Conservation (phyloP, 2,113 vertebrate genomes). For the Hemicordylus capensis region DNA sequence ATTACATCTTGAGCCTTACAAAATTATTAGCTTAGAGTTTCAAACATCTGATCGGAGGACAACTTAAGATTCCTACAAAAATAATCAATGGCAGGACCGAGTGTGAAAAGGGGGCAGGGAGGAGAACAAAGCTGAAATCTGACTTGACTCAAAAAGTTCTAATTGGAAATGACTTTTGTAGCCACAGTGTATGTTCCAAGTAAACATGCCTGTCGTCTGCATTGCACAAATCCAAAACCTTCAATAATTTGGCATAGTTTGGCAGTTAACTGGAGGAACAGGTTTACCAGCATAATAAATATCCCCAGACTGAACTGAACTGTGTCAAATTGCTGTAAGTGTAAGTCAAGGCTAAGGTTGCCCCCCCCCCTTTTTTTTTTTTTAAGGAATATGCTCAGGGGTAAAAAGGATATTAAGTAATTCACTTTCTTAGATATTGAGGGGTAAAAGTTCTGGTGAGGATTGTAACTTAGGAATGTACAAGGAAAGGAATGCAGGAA, state of each 20-base stretch:
- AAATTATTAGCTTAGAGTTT: background rate
- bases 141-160: conserved; percentile 31
- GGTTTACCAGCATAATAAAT: conserved; percentile 35
- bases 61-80: background rate
- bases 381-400: conserved; percentile 21
- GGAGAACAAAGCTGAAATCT: background rate
- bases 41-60: background rate
- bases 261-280: conserved; percentile 40
- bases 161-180: conserved; percentile 59
- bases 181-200: conserved; percentile 44
- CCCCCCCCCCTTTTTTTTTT: background rate
- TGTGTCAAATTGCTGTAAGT: conserved; percentile 56
- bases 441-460: conserved; percentile 34
- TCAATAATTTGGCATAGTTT: conserved; percentile 30
- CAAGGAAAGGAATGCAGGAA: conserved; percentile 61
- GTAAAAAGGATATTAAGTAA: conserved; percentile 37
- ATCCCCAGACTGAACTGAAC: conserved; percentile 57
- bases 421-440: conserved; percentile 41
- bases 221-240: conserved; percentile 41
- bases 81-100: background rate
- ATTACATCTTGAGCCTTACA: background rate
- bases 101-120: background rate
- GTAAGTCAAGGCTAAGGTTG: conserved; percentile 48
- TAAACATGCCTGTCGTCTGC: conserved; percentile 56
- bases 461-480: conserved; percentile 53